Evolutionary conservation across 2,797 vertebrate genomes (phyloP).

Genomic region (Orientallactaga sibirica): DNA sequence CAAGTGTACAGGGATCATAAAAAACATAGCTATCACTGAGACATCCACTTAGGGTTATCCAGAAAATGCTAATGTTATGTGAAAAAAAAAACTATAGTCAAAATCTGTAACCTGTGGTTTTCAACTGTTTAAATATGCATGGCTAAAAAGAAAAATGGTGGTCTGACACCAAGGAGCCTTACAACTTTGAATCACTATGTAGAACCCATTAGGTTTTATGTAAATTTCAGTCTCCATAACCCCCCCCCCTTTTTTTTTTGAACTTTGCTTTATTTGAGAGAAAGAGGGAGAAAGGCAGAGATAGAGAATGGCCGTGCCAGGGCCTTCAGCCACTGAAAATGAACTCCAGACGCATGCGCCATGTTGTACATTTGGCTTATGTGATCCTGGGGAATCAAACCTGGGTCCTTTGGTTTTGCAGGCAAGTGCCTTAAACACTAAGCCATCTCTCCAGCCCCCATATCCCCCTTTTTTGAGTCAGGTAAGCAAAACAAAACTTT

Average conservation of each 20-base stretch:
- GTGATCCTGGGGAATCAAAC: too few relatives aligned
- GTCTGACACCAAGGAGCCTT: not conserved
- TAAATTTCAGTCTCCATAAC: slow-evolving; percentile 59
- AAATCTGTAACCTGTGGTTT: slow-evolving; percentile 34
- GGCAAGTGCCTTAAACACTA: too few relatives aligned
- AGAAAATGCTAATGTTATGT: slow-evolving; percentile 1
- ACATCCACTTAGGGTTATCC: slow-evolving; percentile 50
- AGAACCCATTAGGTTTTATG: slow-evolving; percentile 39
- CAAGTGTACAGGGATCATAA: slow-evolving; percentile 60
- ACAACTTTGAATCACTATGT: not conserved
- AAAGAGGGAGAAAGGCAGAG: too few relatives aligned
- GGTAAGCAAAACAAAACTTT: slow-evolving; percentile 45
- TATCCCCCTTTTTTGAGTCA: slow-evolving; percentile 3
- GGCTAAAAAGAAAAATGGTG: not conserved
- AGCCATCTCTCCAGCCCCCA: too few relatives aligned
- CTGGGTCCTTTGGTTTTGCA: too few relatives aligned
- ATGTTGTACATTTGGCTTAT: too few relatives aligned
- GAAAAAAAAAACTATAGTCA: slow-evolving; percentile 30
- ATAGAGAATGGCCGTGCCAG: too few relatives aligned
- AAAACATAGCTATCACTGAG: slow-evolving; percentile 32
- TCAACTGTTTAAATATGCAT: not conserved
- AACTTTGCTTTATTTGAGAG: not conserved
- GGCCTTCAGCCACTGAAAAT: too few relatives aligned
- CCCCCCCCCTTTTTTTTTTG: not conserved
- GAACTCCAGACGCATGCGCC: too few relatives aligned